Evolutionary conservation across 1,140 invertebrate species (phyloP).

Genomic region (Drosophila novamexicana): DNA sequence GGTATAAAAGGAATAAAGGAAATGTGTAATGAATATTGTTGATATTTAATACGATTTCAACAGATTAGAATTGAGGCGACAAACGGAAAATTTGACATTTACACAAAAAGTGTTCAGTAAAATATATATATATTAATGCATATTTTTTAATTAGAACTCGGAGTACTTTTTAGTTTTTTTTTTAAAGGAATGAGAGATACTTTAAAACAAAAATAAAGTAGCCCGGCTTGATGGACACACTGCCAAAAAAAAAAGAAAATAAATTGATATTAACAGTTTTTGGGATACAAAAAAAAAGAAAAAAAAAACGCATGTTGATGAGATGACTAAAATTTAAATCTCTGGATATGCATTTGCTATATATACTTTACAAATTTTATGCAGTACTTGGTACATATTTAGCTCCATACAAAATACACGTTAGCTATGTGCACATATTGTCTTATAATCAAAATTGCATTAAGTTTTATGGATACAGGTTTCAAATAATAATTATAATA

Average conservation of each 20-base stretch:
- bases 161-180: not conserved
- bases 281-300: no score
- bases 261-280: no score
- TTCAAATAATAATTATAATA: constrained; percentile 31
- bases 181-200: no score
- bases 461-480: constrained; percentile 39
- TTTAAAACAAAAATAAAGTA: no score
- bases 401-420: not conserved
- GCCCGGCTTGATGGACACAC: no score
- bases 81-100: not conserved
- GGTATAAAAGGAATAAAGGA: no score
- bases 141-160: not conserved
- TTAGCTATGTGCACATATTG: constrained; percentile 22
- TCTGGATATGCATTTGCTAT: not conserved
- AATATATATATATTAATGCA: not conserved
- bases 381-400: not conserved
- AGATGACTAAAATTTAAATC: no score
- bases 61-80: not conserved
- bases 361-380: not conserved
- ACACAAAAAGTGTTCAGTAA: not conserved
- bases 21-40: not conserved
- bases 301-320: no score
- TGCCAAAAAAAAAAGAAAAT: no score
- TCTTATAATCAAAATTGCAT: constrained; percentile 39
- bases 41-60: not conserved